Conservation (phyloP, 2,113 vertebrate species). For the Limnothrissa miodon region DNA sequence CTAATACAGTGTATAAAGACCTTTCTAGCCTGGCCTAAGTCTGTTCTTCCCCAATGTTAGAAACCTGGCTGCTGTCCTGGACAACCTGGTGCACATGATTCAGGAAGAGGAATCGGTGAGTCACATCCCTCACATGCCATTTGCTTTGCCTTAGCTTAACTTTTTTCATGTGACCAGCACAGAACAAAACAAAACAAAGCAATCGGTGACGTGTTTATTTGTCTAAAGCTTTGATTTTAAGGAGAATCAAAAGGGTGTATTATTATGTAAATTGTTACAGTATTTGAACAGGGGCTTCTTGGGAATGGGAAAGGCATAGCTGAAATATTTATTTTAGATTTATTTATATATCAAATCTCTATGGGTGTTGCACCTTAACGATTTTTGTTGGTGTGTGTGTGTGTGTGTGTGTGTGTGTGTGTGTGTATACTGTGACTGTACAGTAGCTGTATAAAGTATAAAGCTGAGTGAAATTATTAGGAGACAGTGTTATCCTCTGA, state of each 20-base stretch:
- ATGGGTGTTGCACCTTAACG: not conserved
- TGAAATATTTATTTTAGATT: too few relatives aligned
- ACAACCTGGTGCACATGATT: slow-evolving; percentile 97
- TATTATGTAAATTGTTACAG: not conserved
- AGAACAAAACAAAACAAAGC: not conserved
- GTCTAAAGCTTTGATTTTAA: not conserved
- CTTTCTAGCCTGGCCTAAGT: slow-evolving; percentile 29
- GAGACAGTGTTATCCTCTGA: too few relatives aligned
- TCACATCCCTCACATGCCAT: slow-evolving; percentile 35
- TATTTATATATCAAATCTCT: too few relatives aligned
- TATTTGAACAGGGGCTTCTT: not conserved
- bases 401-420: slow-evolving; percentile 8
- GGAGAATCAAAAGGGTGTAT: not conserved
- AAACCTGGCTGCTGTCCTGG: slow-evolving; percentile 92
- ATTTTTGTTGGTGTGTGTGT: not conserved
- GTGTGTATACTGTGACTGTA: too few relatives aligned
- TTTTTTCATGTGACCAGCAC: not conserved
- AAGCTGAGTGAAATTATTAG: not conserved
- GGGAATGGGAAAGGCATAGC: too few relatives aligned
- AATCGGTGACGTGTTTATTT: not conserved
- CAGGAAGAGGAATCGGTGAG: slow-evolving; percentile 98
- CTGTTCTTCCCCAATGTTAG: slow-evolving; percentile 68
- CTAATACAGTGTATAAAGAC: not conserved
- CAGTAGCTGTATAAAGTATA: not conserved
- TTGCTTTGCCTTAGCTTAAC: not conserved